Evolutionary conservation across 2,797 vertebrate species (phyloP), one percentile per base, ranked within the genome.

Genomic region (Trematomus bernacchii): DNA sequence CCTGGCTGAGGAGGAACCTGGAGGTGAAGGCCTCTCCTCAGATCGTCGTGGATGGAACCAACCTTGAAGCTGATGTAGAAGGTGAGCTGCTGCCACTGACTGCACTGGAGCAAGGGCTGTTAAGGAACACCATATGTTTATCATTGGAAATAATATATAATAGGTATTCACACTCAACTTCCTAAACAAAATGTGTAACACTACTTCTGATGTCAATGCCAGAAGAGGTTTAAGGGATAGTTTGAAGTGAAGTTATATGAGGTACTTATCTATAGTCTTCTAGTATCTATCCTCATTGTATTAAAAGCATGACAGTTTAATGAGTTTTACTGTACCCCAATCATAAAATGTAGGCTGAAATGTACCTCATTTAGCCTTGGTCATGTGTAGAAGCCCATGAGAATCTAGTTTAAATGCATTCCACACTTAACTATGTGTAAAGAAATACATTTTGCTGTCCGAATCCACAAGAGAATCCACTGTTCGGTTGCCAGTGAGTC

Each of bases 1-100:
- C 98, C 0, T 99, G 98, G 98, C 91, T 99, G 66, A 95, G 98
- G 84, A 95, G 98, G 83, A 99, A 99, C 90, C 93, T 99, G 77
- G 98, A 99, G 90, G 98, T 99, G 85, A 99, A 99, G 71, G 95
- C 97, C 46, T 98, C 98, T 50, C 98, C 98, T 71, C 99, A 99
- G 94, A 99, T 99, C 40, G 94, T 97, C 72, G 97, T 99, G 81
- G 98, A 99, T 57, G 98, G 97, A 82, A 85, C 93, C 85, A 97
- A 87, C 87, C 86, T 97, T 83, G 98, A 99, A 89, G 81, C 97
- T 21, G 98, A 99, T 79, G 97, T 97, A 46, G 98, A 99, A 97
- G 98, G 98, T 99, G 69, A 2, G 73, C 40, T 44, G 10, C 54
- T 46, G 8, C 3, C 6, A 52, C 42, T 47, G 3, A 30, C 16